phyloP scores from a whole-genome alignment of 1,140 invertebrate species.

The Eriocheir sinensis region DNA sequence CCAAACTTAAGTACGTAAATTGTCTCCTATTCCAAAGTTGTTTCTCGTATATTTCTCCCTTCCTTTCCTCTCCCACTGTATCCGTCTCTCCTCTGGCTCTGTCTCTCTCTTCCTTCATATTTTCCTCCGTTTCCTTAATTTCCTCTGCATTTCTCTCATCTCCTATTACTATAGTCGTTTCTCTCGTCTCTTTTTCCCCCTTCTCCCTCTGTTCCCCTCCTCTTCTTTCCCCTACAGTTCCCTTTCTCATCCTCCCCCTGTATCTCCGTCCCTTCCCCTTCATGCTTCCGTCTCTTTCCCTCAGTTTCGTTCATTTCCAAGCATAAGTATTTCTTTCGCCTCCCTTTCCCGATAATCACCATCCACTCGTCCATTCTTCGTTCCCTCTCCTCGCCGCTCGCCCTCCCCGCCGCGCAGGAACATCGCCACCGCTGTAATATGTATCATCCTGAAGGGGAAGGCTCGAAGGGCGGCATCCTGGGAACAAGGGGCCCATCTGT shows the following conservation, averaged over 20 bases:
- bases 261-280: neutral
- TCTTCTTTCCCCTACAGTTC: no score
- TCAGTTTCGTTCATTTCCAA: no score
- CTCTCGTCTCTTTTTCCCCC: no score
- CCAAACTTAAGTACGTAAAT: no score
- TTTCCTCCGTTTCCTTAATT: no score
- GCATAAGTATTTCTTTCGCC: no score
- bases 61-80: neutral
- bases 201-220: no score
- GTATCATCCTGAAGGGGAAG: neutral
- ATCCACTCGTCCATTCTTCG: neutral
- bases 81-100: neutral
- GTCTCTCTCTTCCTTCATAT: neutral
- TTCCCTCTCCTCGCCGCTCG: no score
- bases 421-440: neutral
- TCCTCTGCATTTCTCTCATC: no score
- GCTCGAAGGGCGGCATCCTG: neutral
- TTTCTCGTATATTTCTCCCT: neutral
- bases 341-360: conserved; percentile 1
- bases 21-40: no score
- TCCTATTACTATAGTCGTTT: no score
- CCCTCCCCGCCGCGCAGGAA: neutral
- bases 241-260: neutral
- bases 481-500: conserved; percentile 9
- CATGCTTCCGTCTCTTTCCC: neutral